Evolutionary conservation across 2,888 invertebrate genomes (phyloP).

Genomic region (Notodonta dromedarius): DNA sequence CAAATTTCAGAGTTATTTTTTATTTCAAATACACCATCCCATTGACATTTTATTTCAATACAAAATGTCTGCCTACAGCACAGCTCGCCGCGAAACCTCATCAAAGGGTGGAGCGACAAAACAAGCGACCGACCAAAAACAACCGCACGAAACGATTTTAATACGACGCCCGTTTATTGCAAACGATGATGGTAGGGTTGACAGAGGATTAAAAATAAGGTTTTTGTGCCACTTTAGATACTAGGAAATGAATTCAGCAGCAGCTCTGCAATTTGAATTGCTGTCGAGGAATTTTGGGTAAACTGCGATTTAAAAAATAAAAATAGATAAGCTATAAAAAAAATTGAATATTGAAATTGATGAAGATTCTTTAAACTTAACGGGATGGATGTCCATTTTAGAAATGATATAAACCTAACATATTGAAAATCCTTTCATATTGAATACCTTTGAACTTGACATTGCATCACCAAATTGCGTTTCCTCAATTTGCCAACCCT

Average conservation of each 20-base stretch:
- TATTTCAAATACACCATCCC: not conserved
- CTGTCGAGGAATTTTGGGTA: too few relatives aligned
- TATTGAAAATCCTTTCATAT: too few relatives aligned
- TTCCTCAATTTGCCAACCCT: conserved; percentile 17
- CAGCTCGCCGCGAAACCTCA: conserved; percentile 14
- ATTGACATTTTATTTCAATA: conserved; percentile 3
- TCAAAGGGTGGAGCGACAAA: conserved; percentile 39
- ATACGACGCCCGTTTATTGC: conserved; percentile 42
- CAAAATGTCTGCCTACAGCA: not conserved
- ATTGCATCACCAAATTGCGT: conserved; percentile 17
- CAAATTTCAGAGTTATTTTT: too few relatives aligned
- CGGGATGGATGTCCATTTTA: too few relatives aligned
- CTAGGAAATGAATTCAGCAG: not conserved
- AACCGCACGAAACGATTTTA: conserved; percentile 44
- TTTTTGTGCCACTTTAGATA: too few relatives aligned
- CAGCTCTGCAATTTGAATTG: too few relatives aligned
- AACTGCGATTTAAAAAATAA: too few relatives aligned
- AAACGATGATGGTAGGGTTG: conserved; percentile 4
- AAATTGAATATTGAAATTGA: too few relatives aligned
- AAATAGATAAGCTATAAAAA: too few relatives aligned
- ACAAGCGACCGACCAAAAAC: conserved; percentile 37
- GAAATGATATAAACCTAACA: too few relatives aligned
- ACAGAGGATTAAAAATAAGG: not conserved
- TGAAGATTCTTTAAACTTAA: too few relatives aligned
- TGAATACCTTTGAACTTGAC: too few relatives aligned